Percentiles rank a stretch among this genome's conserved stretches.
These are phyloP conservation scores for Cryptocheilus praepositus DNA, from an alignment of 2,888 invertebrate genomes.

Conservation along the genomic window DNA sequence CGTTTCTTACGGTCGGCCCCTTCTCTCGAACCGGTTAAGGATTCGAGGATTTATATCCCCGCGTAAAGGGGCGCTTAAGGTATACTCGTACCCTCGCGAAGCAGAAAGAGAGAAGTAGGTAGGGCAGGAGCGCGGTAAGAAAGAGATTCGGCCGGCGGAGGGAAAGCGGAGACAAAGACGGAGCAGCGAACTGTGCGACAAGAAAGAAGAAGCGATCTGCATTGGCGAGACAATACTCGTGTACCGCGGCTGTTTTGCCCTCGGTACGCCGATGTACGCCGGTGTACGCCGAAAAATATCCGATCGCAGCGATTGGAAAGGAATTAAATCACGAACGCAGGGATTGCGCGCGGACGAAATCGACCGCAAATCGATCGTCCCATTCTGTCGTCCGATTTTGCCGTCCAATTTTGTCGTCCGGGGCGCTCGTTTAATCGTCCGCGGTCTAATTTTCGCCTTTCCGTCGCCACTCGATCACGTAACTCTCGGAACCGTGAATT, in stretches of 20 bases:
- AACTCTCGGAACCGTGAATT: constrained; percentile 1
- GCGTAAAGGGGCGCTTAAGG: constrained; percentile 48
- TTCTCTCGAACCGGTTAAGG: constrained; percentile 62
- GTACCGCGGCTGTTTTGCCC: not conserved
- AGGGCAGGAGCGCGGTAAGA: not conserved
- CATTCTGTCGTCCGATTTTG: not conserved
- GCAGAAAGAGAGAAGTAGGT: not conserved
- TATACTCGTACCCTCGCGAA: not conserved
- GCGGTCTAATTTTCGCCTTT: too few relatives aligned
- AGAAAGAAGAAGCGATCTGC: not conserved
- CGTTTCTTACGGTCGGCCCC: constrained; percentile 48
- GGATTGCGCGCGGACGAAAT: constrained; percentile 2
- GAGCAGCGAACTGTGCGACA: not conserved
- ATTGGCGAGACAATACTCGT: constrained; percentile 20
- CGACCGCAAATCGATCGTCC: constrained; percentile 3
- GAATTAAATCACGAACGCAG: not conserved
- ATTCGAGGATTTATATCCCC: constrained; percentile 65
- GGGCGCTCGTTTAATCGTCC: too few relatives aligned
- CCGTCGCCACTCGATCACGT: too few relatives aligned
- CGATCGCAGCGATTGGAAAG: not conserved
- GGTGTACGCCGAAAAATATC: too few relatives aligned
- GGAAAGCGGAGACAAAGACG: constrained; percentile 24
- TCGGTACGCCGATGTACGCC: too few relatives aligned
- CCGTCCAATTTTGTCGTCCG: too few relatives aligned
- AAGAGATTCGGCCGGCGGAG: not conserved